These are phyloP conservation scores for Zaprionus africanus DNA, from an alignment of 1,140 invertebrate species.

Conservation along the genomic window DNA sequence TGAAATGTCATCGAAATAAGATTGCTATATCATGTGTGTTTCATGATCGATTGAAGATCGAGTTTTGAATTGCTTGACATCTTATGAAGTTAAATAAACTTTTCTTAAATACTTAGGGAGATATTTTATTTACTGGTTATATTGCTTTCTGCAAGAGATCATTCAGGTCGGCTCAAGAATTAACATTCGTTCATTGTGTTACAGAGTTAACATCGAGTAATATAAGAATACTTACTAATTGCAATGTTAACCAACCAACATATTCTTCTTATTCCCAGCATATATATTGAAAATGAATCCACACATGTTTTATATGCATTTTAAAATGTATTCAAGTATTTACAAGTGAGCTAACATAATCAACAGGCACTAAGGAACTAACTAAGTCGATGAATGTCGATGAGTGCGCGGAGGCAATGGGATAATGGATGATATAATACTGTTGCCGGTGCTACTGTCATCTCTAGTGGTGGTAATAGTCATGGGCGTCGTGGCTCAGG, in stretches of 20 bases:
- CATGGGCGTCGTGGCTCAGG: slow-evolving; percentile 59
- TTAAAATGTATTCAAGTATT: slow-evolving; percentile 57
- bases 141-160: too few relatives aligned
- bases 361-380: slow-evolving; percentile 51
- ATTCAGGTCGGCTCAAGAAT: too few relatives aligned
- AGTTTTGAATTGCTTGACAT: too few relatives aligned
- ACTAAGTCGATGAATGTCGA: slow-evolving; percentile 30
- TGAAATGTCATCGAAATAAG: too few relatives aligned
- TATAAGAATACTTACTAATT: too few relatives aligned
- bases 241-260: not conserved
- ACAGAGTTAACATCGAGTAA: too few relatives aligned
- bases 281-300: not conserved
- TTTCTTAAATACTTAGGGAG: too few relatives aligned
- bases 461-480: slow-evolving; percentile 74
- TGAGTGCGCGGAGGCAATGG: slow-evolving; percentile 34
- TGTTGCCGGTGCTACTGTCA: slow-evolving; percentile 40
- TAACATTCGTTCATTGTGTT: too few relatives aligned
- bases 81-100: too few relatives aligned
- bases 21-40: too few relatives aligned
- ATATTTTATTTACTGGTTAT: too few relatives aligned
- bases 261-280: not conserved
- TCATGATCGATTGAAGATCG: too few relatives aligned
- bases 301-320: not conserved
- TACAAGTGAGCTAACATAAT: slow-evolving; percentile 62
- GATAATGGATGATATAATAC: slow-evolving; percentile 62